These are phyloP conservation scores for Nyctibius grandis DNA, from an alignment of 2,797 vertebrate genomes.

Conservation along the genomic window DNA sequence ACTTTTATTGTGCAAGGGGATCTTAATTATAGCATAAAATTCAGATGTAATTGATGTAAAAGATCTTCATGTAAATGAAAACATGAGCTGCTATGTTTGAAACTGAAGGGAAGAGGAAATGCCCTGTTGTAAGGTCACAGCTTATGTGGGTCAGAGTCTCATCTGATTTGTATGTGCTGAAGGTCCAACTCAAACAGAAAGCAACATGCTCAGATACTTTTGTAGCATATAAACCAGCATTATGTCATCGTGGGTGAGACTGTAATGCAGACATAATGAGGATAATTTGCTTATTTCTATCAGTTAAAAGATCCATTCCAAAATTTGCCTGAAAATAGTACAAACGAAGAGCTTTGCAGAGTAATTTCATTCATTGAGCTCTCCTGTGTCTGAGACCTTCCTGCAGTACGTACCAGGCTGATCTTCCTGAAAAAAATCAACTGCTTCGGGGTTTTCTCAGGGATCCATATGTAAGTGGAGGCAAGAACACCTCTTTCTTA, in stretches of 20 bases:
- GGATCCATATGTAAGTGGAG: neutral
- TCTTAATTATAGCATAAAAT: conserved; percentile 17
- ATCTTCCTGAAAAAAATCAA: neutral
- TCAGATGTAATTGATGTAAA: neutral
- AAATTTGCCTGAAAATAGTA: neutral
- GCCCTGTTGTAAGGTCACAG: neutral
- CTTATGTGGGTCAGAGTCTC: neutral
- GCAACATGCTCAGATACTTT: neutral
- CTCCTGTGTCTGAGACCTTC: neutral
- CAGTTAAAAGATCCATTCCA: neutral
- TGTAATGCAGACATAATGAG: neutral
- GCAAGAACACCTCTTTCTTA: neutral
- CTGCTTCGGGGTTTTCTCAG: neutral
- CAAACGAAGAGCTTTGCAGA: neutral
- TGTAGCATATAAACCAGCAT: neutral
- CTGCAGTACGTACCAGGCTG: neutral
- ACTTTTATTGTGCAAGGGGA: neutral
- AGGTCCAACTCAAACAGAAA: neutral
- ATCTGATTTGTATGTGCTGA: neutral
- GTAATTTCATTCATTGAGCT: neutral
- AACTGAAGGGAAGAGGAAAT: neutral
- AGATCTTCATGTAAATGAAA: neutral
- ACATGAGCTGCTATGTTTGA: neutral
- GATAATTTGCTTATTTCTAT: neutral
- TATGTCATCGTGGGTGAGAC: neutral